Evolutionary conservation across 1,140 invertebrate species (phyloP).

Genomic region (Drosophila setifemur): DNA sequence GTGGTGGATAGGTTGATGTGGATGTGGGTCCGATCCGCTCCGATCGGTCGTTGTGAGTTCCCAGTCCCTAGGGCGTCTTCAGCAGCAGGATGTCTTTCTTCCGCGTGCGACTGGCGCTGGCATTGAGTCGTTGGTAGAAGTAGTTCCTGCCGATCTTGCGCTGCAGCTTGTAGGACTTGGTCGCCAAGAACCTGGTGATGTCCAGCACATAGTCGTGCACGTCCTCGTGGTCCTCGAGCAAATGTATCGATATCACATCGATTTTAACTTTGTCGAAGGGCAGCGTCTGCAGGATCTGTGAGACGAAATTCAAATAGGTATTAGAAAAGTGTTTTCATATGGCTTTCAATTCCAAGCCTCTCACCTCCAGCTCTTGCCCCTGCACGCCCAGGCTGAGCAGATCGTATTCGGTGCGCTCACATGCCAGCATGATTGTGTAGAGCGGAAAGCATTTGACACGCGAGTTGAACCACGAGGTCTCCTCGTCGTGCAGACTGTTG

Average conservation of each 20-base stretch:
- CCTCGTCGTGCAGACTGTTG: slow-evolving; percentile 84
- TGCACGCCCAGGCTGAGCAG: slow-evolving; percentile 89
- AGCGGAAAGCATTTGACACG: slow-evolving; percentile 93
- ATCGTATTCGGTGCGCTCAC: slow-evolving; percentile 87
- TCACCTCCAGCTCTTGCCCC: slow-evolving; percentile 84
- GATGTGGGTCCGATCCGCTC: slow-evolving; percentile 3
- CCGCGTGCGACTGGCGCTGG: slow-evolving; percentile 69
- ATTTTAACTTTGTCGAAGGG: slow-evolving; percentile 84
- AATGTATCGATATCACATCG: slow-evolving; percentile 83
- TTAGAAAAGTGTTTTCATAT: too few relatives aligned
- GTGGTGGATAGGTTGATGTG: not conserved
- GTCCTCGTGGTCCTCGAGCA: slow-evolving; percentile 77
- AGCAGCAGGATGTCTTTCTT: slow-evolving; percentile 80
- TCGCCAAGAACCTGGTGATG: slow-evolving; percentile 77
- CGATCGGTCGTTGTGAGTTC: slow-evolving; percentile 29
- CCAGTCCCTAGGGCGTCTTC: slow-evolving; percentile 63
- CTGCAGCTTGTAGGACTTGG: slow-evolving; percentile 78
- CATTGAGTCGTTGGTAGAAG: slow-evolving; percentile 78
- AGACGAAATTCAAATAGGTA: not conserved
- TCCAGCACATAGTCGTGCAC: slow-evolving; percentile 71
- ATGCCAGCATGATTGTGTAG: slow-evolving; percentile 90
- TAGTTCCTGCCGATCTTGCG: slow-evolving; percentile 77
- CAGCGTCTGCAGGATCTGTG: slow-evolving; percentile 83
- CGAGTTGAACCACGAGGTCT: slow-evolving; percentile 83
- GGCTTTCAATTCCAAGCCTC: too few relatives aligned